These are phyloP conservation scores for Drosophila tsacasi DNA, from an alignment of 1,140 invertebrate genomes.

Conservation along the genomic window DNA sequence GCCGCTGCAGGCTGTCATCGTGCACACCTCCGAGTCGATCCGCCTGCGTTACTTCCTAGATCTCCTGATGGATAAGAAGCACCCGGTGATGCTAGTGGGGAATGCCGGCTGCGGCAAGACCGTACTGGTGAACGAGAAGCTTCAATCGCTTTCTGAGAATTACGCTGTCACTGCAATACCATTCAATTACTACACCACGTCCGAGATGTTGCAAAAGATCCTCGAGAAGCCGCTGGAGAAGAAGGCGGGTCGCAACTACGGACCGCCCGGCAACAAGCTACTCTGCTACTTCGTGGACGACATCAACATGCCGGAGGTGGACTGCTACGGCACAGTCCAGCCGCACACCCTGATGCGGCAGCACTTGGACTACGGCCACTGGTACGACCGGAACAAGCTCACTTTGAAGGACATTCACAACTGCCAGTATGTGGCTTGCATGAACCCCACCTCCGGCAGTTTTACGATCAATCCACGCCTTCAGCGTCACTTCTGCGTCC, in stretches of 20 bases:
- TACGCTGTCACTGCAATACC: constrained; percentile 96
- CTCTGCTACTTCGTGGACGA: constrained; percentile 99
- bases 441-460: constrained; percentile 98
- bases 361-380: constrained; percentile 97
- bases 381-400: constrained; percentile 97
- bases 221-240: constrained; percentile 98
- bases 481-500: constrained; percentile 97
- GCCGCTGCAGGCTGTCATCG: constrained; percentile 95
- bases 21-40: constrained; percentile 97
- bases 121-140: constrained; percentile 94
- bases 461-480: constrained; percentile 98
- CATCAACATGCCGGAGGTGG: constrained; percentile 99
- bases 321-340: constrained; percentile 97
- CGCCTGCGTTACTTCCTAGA: constrained; percentile 96
- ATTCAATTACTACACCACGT: constrained; percentile 98
- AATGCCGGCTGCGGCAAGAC: constrained; percentile 96
- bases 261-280: constrained; percentile 96
- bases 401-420: constrained; percentile 98
- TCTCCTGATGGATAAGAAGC: constrained; percentile 93
- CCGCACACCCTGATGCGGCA: constrained; percentile 98
- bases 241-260: constrained; percentile 98
- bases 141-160: constrained; percentile 92
- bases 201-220: constrained; percentile 97
- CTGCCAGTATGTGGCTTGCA: constrained; percentile 98
- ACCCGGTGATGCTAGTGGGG: constrained; percentile 97